These are phyloP conservation scores for Tenebrosternarchus preto DNA, from an alignment of 2,113 vertebrate genomes.

Conservation along the genomic window DNA sequence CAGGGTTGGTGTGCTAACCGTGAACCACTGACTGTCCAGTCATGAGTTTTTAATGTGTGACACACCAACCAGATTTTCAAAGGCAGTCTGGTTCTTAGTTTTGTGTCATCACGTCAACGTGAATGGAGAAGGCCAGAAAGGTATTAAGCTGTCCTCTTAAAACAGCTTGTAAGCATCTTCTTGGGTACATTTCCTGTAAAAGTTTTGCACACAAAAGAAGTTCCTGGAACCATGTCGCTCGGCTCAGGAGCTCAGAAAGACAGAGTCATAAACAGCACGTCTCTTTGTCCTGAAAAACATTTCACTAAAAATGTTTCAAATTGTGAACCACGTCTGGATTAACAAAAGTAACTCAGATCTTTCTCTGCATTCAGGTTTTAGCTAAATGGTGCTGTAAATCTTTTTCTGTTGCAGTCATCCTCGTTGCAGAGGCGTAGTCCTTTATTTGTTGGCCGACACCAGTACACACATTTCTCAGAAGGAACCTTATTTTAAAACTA, in stretches of 20 bases:
- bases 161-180: not conserved
- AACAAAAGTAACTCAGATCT: too few relatives aligned
- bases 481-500: too few relatives aligned
- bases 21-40: constrained; percentile 32
- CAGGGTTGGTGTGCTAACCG: constrained; percentile 35
- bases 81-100: not conserved
- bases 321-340: not conserved
- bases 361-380: not conserved
- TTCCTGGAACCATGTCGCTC: too few relatives aligned
- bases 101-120: not conserved
- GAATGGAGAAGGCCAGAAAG: not conserved
- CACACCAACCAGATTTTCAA: not conserved
- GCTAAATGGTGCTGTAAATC: not conserved
- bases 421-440: too few relatives aligned
- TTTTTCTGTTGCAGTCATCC: too few relatives aligned
- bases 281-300: not conserved
- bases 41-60: not conserved
- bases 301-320: not conserved
- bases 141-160: not conserved
- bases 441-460: too few relatives aligned
- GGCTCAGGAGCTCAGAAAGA: not conserved
- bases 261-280: not conserved
- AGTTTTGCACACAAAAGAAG: too few relatives aligned
- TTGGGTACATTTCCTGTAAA: not conserved
- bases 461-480: too few relatives aligned